These are phyloP conservation scores for Rhagonycha lutea DNA, from an alignment of 2,888 invertebrate species.

Conservation along the genomic window DNA sequence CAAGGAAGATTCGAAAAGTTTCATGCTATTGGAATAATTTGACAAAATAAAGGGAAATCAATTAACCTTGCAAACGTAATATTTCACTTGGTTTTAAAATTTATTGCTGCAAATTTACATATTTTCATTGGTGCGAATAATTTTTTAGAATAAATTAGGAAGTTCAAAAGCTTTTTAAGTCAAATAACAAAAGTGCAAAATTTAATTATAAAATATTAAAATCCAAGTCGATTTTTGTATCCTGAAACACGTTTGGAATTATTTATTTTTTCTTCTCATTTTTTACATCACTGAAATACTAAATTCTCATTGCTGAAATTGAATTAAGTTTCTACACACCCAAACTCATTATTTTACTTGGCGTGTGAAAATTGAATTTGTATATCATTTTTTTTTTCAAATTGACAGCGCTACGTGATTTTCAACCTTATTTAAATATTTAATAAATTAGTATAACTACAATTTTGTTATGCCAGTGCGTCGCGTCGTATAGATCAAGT, in stretches of 20 bases:
- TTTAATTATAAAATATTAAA: not conserved
- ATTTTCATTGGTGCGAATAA: not conserved
- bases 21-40: not conserved
- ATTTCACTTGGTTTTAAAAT: not conserved
- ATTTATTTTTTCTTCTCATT: not conserved
- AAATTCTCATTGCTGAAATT: not conserved
- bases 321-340: not conserved
- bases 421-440: not conserved
- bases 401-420: not conserved
- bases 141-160: not conserved
- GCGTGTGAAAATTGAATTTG: not conserved
- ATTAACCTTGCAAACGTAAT: not conserved
- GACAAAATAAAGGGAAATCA: not conserved
- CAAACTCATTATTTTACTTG: not conserved
- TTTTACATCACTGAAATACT: not conserved
- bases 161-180: not conserved
- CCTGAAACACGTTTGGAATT: not conserved
- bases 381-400: not conserved
- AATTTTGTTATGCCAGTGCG: no score
- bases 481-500: no score
- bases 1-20: not conserved
- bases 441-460: no score
- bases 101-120: not conserved
- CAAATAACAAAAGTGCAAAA: not conserved
- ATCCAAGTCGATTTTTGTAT: not conserved